Conservation (phyloP, 2,797 vertebrate species). For the Leptodactylus fallax region DNA sequence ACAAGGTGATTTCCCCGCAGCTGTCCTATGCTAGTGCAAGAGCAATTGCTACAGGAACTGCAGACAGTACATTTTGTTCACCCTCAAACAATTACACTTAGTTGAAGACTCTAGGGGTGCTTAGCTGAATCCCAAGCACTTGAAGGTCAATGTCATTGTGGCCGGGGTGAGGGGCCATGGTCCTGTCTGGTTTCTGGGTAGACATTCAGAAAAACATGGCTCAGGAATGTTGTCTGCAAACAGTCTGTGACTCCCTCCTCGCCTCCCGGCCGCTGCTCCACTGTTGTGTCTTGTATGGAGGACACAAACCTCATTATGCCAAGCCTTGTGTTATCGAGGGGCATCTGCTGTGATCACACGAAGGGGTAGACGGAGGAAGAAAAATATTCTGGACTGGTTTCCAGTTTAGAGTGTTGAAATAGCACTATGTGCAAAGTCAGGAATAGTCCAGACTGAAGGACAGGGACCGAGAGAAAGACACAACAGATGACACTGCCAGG, state of each 20-base stretch:
- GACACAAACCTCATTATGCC: conserved; percentile 33
- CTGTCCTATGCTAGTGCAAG: too few species aligned
- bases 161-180: conserved; percentile 30
- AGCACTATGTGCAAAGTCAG: conserved; percentile 2
- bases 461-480: conserved; percentile 5
- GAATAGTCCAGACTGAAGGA: conserved; percentile 33
- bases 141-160: too few species aligned
- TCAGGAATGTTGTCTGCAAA: conserved; percentile 72
- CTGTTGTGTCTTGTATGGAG: conserved; percentile 70
- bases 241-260: conserved; percentile 69
- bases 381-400: conserved; percentile 50
- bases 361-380: conserved; percentile 54
- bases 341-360: conserved; percentile 34
- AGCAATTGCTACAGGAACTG: too few species aligned
- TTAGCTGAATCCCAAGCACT: too few species aligned
- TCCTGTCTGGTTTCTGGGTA: conserved; percentile 66
- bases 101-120: too few species aligned
- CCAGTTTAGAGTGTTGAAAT: conserved; percentile 42
- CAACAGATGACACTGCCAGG: background rate
- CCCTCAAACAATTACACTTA: too few species aligned
- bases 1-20: too few species aligned
- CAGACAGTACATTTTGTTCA: too few species aligned
- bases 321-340: conserved; percentile 40
- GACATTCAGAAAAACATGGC: conserved; percentile 87
- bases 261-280: conserved; percentile 50